Evolutionary conservation across 2,797 vertebrate genomes (phyloP).

Genomic region (Coendou prehensilis): DNA sequence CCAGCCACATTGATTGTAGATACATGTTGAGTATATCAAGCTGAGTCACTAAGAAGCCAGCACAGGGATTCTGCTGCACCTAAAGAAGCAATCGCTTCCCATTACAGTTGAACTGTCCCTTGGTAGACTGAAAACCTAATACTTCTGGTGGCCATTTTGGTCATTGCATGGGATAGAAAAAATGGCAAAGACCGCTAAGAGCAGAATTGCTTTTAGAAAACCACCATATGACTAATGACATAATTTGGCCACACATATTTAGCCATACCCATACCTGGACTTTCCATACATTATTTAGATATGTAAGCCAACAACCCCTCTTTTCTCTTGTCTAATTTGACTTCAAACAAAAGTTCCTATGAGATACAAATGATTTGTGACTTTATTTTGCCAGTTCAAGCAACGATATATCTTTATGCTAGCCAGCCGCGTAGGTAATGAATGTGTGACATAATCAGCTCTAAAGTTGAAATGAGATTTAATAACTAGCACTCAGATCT

Average conservation of each 20-base stretch:
- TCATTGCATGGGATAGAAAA: background rate
- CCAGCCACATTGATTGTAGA: accelerated
- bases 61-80: background rate
- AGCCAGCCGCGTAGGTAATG: background rate
- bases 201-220: background rate
- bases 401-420: background rate
- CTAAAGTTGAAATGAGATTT: background rate
- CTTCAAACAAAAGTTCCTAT: background rate
- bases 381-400: background rate
- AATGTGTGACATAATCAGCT: background rate
- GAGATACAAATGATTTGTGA: background rate
- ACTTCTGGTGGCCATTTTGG: background rate
- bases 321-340: background rate
- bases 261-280: background rate
- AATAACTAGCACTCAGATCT: background rate
- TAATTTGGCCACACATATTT: background rate
- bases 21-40: background rate
- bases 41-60: background rate
- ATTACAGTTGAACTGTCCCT: background rate
- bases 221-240: background rate
- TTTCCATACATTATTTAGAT: background rate
- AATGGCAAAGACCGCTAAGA: background rate
- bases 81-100: background rate
- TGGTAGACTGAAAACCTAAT: background rate
- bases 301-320: background rate